Evolutionary conservation across 2,888 invertebrate genomes (phyloP), one percentile per base, ranked within the genome.

Genomic region (Gymnocheta viridis): DNA sequence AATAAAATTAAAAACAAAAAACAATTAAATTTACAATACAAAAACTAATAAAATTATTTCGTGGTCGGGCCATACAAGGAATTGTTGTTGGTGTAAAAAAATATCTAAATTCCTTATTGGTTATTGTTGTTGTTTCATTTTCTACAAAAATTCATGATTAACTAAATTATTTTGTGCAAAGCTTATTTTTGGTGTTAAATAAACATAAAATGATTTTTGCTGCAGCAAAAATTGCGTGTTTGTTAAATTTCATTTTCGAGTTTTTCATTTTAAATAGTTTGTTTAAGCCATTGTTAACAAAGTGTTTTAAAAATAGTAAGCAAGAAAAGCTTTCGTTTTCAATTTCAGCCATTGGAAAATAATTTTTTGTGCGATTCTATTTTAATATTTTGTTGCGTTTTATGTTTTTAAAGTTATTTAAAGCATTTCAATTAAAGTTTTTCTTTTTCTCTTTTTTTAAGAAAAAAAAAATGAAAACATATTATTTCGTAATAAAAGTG

Each of bases 301-400:
- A 58, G 7, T 47, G 27, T n/a, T 72, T 60, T 64, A 24, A 4
- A 19, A 32, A 12, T 47, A 17, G 22, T n/a, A 29, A 17, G 22
- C 12, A 29, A 17, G 38, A 73, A 62, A 56, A 58, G 73, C 70
- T 80, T 80, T 83, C 76, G 76, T 81, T 80, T 76, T 83, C 58
- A 64, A 70, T 76, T 72, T 67, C 83, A 77, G 41, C 44, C 62
- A 58, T 72, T 77, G 66, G 56, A 76, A 66, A 78, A 47, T 41
- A 29, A 54, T 17, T 73, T 38, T 9, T 29, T 74, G 64, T 10
- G 73, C 58, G 29, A 7, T 82, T 72, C 56, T 76, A 14, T 70
- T 73, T 64, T 9, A 44, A 44, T 14, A 35, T 19, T 41, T 44
- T 64, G n/a, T 54, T 54, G 58, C 22, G 22, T 29, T n/a, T n/a